Base-by-base conservation (phyloP, 2,113 vertebrate genomes). In the Tupaia chinensis region DNA sequence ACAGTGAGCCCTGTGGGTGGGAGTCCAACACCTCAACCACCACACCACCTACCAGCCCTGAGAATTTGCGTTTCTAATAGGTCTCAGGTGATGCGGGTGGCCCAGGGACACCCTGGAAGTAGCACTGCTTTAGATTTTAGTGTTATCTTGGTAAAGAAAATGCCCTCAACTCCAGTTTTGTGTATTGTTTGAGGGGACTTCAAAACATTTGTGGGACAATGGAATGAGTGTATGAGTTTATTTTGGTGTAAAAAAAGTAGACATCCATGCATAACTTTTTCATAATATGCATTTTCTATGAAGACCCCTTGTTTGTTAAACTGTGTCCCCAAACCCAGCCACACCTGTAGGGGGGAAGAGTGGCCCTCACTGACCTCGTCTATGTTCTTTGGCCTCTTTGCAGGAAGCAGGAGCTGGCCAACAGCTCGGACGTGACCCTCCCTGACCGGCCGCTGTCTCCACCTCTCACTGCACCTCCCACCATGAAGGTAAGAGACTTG, bases 331-430 rank as follows among this genome's bases (percentile, higher is more conserved):
- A 29, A 60, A 84, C 66, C 77, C 10, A 53, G 89, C 12, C 1
- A 9, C 44, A 34, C 11, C 27, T 34, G 10, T 29, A 76, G 65
- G 70, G 29, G 65, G 63, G 56, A 70, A 73, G 32, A 83, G 95
- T 73, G 68, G 32, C 53, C 44, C 70, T 88, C 20, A 61, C 83
- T 97, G 76, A 97, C 77, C 44, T 72, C 29, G 72, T 86, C 61
- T 87, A 6, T 96, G 17, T 65, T 73, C 90, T 89, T 88, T 96
- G 98, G 69, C 93, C 83, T 93, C 79, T 94, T 98, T 97, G 15
- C 98, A 99, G 99, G 99, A 99, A 99, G 89, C 99, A 99, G 98
- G 99, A 99, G 98, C 98, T 99, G 98, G 98, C 99, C 98, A 99
- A 98, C 98, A 99, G 99, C 97, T 94, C 99, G 0, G 99, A 98